Percentiles rank a stretch among this genome's conserved stretches.
Conservation (phyloP, 2,888 invertebrate genomes). For the Patella ulyssiponensis region DNA sequence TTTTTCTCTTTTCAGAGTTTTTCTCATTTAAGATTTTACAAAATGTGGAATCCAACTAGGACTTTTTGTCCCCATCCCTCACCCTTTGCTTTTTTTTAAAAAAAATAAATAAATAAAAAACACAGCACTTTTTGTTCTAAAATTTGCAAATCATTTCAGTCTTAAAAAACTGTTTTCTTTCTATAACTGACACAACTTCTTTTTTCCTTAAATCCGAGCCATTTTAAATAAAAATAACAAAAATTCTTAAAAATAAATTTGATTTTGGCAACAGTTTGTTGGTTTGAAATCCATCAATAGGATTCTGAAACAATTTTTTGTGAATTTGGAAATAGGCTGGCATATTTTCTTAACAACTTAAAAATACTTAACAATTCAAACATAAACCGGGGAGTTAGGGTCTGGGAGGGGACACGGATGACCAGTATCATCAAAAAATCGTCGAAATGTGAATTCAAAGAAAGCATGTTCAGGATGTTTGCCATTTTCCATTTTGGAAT, state of each 20-base stretch:
- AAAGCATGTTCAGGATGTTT: slow-evolving; percentile 91
- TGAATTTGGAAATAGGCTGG: not conserved
- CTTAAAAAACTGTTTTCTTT: not conserved
- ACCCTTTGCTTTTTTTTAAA: too few relatives aligned
- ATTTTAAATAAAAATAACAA: too few relatives aligned
- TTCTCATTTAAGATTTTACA: not conserved
- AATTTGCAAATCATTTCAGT: not conserved
- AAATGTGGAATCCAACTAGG: slow-evolving; percentile 9
- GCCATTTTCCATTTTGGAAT: too few relatives aligned
- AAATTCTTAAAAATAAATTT: too few relatives aligned
- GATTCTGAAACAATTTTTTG: not conserved
- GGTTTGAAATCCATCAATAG: too few relatives aligned
- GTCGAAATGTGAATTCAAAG: slow-evolving; percentile 98
- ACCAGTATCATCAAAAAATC: slow-evolving; percentile 87
- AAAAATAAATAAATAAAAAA: not conserved
- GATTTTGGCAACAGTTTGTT: too few relatives aligned
- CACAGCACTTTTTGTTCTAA: not conserved
- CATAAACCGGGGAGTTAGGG: slow-evolving; percentile 55
- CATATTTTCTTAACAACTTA: too few relatives aligned
- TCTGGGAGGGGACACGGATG: slow-evolving; percentile 59
- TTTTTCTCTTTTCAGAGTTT: not conserved
- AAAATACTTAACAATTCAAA: slow-evolving; percentile 33
- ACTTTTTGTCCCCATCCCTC: not conserved
- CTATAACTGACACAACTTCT: too few relatives aligned
- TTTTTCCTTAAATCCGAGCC: too few relatives aligned